Evolutionary conservation across 2,888 invertebrate species (phyloP), one percentile per base, ranked within the genome.

Genomic region (Lithophane ornitopus): DNA sequence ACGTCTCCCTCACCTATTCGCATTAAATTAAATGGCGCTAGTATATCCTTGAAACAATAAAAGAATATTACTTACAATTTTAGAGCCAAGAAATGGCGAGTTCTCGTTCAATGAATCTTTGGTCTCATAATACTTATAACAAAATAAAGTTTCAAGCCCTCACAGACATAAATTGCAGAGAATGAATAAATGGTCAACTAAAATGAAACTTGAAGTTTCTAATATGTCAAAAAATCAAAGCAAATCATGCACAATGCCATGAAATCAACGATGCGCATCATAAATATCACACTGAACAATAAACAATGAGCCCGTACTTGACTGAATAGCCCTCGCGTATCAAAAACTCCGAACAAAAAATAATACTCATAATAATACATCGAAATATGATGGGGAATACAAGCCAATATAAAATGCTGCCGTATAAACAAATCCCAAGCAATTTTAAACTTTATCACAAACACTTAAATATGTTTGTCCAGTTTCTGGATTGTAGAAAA

Each of bases 351-450:
- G 54, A 71, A 74, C 67, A 66, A 82, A 88, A 82, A 85, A 80
- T 78, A 74, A 84, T 83, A 81, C 61, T 88, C 79, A 87, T 82
- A 86, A 87, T 89, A 87, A 87, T 80, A 79, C 77, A 74, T 72
- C 81, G 85, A 87, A 85, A 87, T 84, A 82, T 81, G 80, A 80
- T 80, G 80, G 85, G 86, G 88, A 81, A 54, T 66, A 41, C 28
- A 44, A 59, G 61, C 77, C 58, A 81, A 63, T 9, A 1, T 52
- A 49, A n/a, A 14, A 69, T 22, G 9, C 56, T 44, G 7, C 0
- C 28, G 8, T 0, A 1, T 63, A 66, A 74, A 22, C 0, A 6
- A 1, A 11, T 12, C 1, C 4, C 28, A 63, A 26, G 9, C 39
- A 19, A 87, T 61, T 26, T 39, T 65, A 9, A n/a, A 74, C 70